Evolutionary conservation across 2,888 invertebrate species (phyloP), one percentile per base, ranked within the genome.

Genomic region (Conops quadrifasciatus): DNA sequence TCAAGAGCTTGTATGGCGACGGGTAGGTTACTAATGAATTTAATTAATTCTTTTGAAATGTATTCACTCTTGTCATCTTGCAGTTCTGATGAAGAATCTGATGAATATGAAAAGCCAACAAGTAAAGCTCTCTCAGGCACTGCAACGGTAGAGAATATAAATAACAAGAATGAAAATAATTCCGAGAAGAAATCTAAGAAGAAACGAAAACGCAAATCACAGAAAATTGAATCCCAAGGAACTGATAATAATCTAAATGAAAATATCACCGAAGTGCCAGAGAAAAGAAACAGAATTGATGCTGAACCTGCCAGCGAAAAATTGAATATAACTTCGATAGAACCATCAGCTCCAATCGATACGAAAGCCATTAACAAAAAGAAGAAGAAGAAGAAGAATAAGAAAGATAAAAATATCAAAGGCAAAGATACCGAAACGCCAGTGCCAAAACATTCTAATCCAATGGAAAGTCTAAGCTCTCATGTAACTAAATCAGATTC

Each of bases 1-100:
- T 96, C 73, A 90, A 90, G 4, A 95, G 95, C 81, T 87, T 96
- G 43, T 96, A 92, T 84, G 86, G 83, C 77, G 83, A 82, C 56
- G 79, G 74, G 82, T 82, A 73, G 75, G 80, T 60, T 68, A 4
- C 16, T 24, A 47, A 21, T 15, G 13, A 19, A n/a, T n/a, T 4
- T 74, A n/a, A 3, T 3, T 3, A 24, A n/a, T 49, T n/a, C 24
- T 64, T 13, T 65, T 64, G 28, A 53, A 75, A 24, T 7, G 19
- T 53, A 9, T 30, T 36, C 4, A 36, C 1, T 58, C 13, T 24
- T 36, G 1, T 65, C 1, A 30, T 68, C 30, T 56, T 71, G 68
- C 43, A 83, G 84, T 9, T 85, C 85, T 15, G 83, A 87, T 36
- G 86, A 85, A 21, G 81, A 81, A 53, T 78, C 81, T 4, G 78